These are phyloP conservation scores for Amphipyra berbera DNA, from an alignment of 2,888 invertebrate species.

Conservation along the genomic window DNA sequence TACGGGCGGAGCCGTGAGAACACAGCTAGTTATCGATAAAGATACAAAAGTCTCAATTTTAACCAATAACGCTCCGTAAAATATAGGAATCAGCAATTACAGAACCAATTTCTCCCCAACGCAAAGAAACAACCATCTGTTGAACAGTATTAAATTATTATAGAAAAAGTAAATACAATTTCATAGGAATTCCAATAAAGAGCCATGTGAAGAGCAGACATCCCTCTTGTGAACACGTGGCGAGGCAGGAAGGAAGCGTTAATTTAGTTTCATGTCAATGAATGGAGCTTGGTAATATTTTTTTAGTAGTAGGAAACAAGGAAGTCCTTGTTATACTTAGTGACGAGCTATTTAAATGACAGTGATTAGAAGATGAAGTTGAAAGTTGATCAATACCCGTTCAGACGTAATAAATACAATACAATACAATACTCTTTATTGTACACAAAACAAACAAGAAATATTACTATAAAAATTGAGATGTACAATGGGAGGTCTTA, in stretches of 20 bases:
- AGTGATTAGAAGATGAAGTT: constrained; percentile 2
- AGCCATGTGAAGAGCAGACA: constrained; percentile 45
- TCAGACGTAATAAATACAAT: too few relatives aligned
- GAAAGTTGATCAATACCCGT: not conserved
- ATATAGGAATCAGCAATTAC: too few relatives aligned
- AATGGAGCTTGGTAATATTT: constrained; percentile 52
- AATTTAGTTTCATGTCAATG: constrained; percentile 69
- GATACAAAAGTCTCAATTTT: too few relatives aligned
- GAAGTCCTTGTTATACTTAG: constrained; percentile 35
- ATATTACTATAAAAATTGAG: too few relatives aligned
- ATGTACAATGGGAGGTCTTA: too few relatives aligned
- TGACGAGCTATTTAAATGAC: constrained; percentile 20
- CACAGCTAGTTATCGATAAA: too few relatives aligned
- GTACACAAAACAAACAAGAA: too few relatives aligned
- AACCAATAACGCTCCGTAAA: too few relatives aligned
- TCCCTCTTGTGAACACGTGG: constrained; percentile 71
- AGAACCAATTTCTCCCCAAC: constrained; percentile 8
- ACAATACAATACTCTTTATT: not conserved
- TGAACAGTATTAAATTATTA: constrained; percentile 36
- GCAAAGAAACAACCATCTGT: constrained; percentile 33
- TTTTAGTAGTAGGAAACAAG: constrained; percentile 42
- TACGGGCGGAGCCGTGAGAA: too few relatives aligned
- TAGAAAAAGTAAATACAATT: constrained; percentile 52
- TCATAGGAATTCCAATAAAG: constrained; percentile 64
- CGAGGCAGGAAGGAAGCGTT: constrained; percentile 74